phyloP scores from a whole-genome alignment of 1,140 invertebrate species.

The Ladona fulva region DNA sequence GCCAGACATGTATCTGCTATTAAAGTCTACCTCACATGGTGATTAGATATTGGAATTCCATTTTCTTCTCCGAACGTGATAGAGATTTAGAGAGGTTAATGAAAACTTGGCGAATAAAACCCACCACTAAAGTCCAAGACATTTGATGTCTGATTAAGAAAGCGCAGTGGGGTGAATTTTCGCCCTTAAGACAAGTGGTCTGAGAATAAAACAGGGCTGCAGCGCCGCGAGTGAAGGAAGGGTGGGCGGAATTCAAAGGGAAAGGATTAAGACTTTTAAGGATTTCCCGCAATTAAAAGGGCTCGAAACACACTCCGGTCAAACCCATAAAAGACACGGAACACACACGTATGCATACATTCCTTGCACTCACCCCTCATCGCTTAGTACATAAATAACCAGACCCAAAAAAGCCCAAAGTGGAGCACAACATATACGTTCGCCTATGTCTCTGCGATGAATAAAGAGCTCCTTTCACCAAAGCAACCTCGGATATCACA shows the following conservation, averaged over 20 bases:
- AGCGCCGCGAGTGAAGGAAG: not conserved
- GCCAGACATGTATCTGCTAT: too few species aligned
- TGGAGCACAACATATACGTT: too few species aligned
- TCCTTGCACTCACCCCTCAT: not conserved
- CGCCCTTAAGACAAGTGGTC: not conserved
- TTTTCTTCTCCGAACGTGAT: too few species aligned
- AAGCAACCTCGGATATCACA: too few species aligned
- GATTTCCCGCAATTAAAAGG: constrained; percentile 9
- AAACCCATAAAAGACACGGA: constrained; percentile 4
- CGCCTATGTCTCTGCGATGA: too few species aligned
- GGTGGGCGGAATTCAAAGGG: not conserved
- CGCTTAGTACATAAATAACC: too few species aligned
- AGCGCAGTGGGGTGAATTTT: not conserved
- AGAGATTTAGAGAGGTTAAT: too few species aligned
- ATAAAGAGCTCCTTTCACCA: too few species aligned
- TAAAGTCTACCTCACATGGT: too few species aligned
- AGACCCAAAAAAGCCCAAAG: too few species aligned
- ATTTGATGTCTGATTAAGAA: constrained; percentile 3
- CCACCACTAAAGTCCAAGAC: not conserved
- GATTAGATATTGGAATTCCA: too few species aligned
- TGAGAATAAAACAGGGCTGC: not conserved
- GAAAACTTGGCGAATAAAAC: too few species aligned
- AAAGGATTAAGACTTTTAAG: not conserved
- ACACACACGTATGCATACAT: not conserved
- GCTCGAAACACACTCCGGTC: not conserved